Evolutionary conservation across 2,888 invertebrate species (phyloP).

Genomic region (Emmelina monodactyla): DNA sequence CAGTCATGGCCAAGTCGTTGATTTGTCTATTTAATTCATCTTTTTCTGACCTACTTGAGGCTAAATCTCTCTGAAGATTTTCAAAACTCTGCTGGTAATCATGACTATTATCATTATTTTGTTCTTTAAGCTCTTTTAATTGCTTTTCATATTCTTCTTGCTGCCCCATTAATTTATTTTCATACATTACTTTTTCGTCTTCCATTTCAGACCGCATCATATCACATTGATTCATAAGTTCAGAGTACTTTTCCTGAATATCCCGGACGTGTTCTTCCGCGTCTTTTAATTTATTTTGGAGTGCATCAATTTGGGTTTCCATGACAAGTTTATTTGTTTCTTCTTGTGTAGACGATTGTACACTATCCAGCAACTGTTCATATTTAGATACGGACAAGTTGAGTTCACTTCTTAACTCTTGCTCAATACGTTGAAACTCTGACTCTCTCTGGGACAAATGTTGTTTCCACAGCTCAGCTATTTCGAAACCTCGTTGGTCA

Average conservation of each 20-base stretch:
- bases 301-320: conserved; percentile 42
- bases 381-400: conserved; percentile 53
- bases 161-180: conserved; percentile 45
- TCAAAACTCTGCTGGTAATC: conserved; percentile 26
- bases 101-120: conserved; percentile 24
- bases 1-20: conserved; percentile 24
- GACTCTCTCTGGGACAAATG: conserved; percentile 71
- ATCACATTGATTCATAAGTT: conserved; percentile 43
- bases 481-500: conserved; percentile 72
- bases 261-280: conserved; percentile 47
- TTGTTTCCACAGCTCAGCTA: conserved; percentile 75
- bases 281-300: conserved; percentile 51
- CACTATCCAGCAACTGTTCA: conserved; percentile 48
- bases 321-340: conserved; percentile 49
- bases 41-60: conserved; percentile 24
- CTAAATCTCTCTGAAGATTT: conserved; percentile 31
- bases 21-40: conserved; percentile 29
- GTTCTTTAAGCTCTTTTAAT: conserved; percentile 31
- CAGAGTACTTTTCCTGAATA: conserved; percentile 48
- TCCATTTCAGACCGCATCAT: conserved; percentile 52
- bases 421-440: conserved; percentile 65
- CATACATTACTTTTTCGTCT: conserved; percentile 48
- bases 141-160: conserved; percentile 54
- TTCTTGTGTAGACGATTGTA: conserved; percentile 52
- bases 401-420: conserved; percentile 58